Evolutionary conservation across 1,140 invertebrate species (phyloP).

Genomic region (Periplaneta americana): DNA sequence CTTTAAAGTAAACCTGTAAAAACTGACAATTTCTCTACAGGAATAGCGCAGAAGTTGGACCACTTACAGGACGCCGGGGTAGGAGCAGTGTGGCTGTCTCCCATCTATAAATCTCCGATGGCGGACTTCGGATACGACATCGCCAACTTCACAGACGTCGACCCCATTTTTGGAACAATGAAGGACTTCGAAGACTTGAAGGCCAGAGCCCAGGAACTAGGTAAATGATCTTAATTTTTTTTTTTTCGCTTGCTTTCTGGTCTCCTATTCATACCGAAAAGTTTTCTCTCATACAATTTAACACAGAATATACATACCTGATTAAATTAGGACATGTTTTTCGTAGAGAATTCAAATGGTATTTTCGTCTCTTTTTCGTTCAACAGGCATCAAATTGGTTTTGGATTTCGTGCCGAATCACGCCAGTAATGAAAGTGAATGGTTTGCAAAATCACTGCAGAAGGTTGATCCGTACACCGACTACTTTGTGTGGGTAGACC

Average conservation of each 20-base stretch:
- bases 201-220: slow-evolving; percentile 3
- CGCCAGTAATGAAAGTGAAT: slow-evolving; percentile 61
- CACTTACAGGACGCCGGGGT: slow-evolving; percentile 54
- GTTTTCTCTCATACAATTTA: too few species aligned
- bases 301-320: too few species aligned
- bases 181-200: slow-evolving; percentile 51
- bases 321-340: too few species aligned
- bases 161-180: slow-evolving; percentile 53
- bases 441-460: slow-evolving; percentile 58
- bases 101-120: too few species aligned
- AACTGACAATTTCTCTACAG: slow-evolving; percentile 40
- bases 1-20: too few species aligned
- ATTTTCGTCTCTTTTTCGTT: too few species aligned
- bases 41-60: slow-evolving; percentile 50
- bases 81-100: slow-evolving; percentile 53
- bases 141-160: slow-evolving; percentile 51
- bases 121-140: slow-evolving; percentile 64
- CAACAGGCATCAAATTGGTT: slow-evolving; percentile 46
- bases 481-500: slow-evolving; percentile 65
- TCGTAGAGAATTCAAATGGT: too few species aligned
- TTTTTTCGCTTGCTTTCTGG: too few species aligned
- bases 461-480: slow-evolving; percentile 47
- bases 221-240: too few species aligned
- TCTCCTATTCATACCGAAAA: too few species aligned
- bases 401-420: slow-evolving; percentile 68